Conservation (phyloP, 2,888 invertebrate genomes). For the Dinocampus coccinellae region DNA sequence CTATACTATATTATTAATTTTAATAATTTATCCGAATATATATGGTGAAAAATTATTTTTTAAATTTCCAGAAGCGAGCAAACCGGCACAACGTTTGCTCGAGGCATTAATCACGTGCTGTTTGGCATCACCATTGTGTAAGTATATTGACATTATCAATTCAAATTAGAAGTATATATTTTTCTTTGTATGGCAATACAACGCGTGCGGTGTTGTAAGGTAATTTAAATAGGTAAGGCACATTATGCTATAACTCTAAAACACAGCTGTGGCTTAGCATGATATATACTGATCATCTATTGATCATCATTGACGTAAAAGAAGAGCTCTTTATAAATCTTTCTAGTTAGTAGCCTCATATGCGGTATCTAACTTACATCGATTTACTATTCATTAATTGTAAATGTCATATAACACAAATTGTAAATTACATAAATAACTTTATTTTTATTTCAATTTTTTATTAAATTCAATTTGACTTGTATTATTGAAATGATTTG, state of each 20-base stretch:
- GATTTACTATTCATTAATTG: slow-evolving; percentile 5
- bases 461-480: not conserved
- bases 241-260: slow-evolving; percentile 42
- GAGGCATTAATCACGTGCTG: slow-evolving; percentile 66
- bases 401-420: too few relatives aligned
- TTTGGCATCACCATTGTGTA: slow-evolving; percentile 61
- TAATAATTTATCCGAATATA: slow-evolving; percentile 23
- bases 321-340: not conserved
- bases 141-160: slow-evolving; percentile 45
- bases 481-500: slow-evolving; percentile 37
- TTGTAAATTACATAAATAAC: slow-evolving; percentile 10
- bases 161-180: slow-evolving; percentile 24
- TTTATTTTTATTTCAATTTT: slow-evolving; percentile 6
- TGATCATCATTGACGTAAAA: slow-evolving; percentile 13
- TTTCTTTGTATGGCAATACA: slow-evolving; percentile 33
- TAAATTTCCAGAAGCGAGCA: slow-evolving; percentile 57
- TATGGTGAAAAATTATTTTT: not conserved
- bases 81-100: slow-evolving; percentile 62
- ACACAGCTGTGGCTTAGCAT: slow-evolving; percentile 61
- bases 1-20: not conserved
- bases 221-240: slow-evolving; percentile 28
- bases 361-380: slow-evolving; percentile 35
- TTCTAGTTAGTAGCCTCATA: not conserved
- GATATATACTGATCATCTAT: not conserved
- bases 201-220: slow-evolving; percentile 7